phyloP scores from a whole-genome alignment of 2,888 invertebrate genomes.

The Esperia sulphurella region DNA sequence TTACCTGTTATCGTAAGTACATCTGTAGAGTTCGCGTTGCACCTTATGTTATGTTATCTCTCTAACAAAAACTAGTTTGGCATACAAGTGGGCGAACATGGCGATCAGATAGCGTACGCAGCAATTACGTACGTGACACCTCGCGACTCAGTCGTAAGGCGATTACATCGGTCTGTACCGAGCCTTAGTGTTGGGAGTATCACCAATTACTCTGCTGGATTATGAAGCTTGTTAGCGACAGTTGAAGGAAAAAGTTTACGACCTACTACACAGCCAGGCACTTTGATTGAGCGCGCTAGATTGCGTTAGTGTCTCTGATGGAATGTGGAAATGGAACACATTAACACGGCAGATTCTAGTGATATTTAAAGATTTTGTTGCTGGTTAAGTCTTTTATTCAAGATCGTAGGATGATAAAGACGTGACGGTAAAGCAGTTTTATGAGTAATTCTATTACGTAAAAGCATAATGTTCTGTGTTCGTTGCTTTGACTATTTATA shows the following conservation, averaged over 20 bases:
- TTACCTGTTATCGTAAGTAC: slow-evolving; percentile 45
- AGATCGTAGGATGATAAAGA: background rate
- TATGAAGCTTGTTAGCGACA: slow-evolving; percentile 30
- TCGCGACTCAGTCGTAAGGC: slow-evolving; percentile 26
- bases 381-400: background rate
- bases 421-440: too few relatives aligned
- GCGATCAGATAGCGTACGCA: slow-evolving; percentile 50
- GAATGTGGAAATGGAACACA: background rate
- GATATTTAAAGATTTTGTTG: too few relatives aligned
- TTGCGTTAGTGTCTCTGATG: background rate
- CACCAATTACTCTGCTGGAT: slow-evolving; percentile 51
- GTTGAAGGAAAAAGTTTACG: slow-evolving; percentile 24
- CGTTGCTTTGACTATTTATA: too few relatives aligned
- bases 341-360: background rate
- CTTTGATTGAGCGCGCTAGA: background rate
- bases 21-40: slow-evolving; percentile 46
- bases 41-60: slow-evolving; percentile 31
- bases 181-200: slow-evolving; percentile 47
- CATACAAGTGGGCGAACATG: slow-evolving; percentile 60
- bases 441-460: too few relatives aligned
- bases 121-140: slow-evolving; percentile 78
- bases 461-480: too few relatives aligned
- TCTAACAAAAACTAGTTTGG: slow-evolving; percentile 57
- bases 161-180: slow-evolving; percentile 41
- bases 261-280: slow-evolving; percentile 12